Conservation (phyloP, 1,140 invertebrate genomes). For the Acromyrmex charruanus region DNA sequence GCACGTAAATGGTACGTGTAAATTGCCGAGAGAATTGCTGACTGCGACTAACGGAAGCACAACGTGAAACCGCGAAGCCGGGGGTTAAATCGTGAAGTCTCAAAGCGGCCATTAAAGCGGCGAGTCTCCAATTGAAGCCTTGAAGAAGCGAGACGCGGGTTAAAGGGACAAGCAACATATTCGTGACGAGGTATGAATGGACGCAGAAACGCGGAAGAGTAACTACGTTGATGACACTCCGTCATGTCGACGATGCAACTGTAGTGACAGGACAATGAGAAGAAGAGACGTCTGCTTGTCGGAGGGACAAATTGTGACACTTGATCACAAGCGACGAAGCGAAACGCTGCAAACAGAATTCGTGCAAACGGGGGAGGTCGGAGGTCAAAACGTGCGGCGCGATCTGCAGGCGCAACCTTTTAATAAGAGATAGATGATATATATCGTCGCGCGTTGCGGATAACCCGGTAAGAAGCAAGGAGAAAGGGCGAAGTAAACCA, state of each 20-base stretch:
- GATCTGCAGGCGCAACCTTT: background rate
- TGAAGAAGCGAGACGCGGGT: background rate
- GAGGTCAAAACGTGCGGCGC: constrained; percentile 26
- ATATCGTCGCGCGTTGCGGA: constrained; percentile 14
- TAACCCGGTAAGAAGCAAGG: constrained; percentile 23
- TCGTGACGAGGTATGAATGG: background rate
- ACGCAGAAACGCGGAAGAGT: constrained; percentile 19
- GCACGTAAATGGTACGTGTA: background rate
- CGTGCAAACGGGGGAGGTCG: background rate
- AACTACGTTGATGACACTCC: constrained; percentile 31
- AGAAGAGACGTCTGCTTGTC: background rate
- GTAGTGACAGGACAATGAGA: background rate
- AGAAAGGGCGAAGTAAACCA: constrained; percentile 36
- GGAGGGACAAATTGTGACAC: background rate
- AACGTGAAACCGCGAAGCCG: background rate
- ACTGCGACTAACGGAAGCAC: background rate
- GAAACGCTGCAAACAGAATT: constrained; percentile 23
- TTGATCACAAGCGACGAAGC: background rate
- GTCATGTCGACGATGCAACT: background rate
- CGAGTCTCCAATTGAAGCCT: background rate
- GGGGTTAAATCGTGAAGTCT: background rate
- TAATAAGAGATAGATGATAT: constrained; percentile 13
- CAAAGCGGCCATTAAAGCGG: background rate
- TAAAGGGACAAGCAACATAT: background rate
- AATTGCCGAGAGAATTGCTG: background rate